Conservation (phyloP, 2,797 vertebrate genomes). For the Prionace glauca region DNA sequence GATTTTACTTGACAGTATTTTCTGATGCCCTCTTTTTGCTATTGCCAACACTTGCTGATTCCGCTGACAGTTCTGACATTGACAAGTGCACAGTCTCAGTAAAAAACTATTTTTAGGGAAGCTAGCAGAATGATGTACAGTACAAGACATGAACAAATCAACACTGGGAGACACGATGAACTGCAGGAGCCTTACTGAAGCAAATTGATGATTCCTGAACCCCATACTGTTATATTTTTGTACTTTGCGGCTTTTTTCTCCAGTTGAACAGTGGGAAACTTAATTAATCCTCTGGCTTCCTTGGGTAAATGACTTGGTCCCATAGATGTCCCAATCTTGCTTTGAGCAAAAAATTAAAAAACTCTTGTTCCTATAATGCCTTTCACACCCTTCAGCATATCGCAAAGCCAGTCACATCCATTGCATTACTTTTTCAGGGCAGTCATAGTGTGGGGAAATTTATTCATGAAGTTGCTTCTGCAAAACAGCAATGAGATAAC, state of each 20-base stretch:
- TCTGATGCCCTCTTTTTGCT: not conserved
- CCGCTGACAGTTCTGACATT: not conserved
- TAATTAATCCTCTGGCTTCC: not conserved
- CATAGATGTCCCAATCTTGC: not conserved
- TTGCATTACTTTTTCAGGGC: no score
- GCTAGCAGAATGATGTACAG: not conserved
- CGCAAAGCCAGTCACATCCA: no score
- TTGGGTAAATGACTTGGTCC: not conserved
- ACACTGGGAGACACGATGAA: not conserved
- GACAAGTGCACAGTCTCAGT: not conserved
- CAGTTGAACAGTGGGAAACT: not conserved
- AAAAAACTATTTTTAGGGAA: not conserved
- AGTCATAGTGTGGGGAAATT: no score
- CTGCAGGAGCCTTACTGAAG: not conserved
- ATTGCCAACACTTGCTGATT: not conserved
- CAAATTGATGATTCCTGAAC: not conserved
- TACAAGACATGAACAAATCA: not conserved
- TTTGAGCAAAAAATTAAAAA: no score
- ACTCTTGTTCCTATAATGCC: no score
- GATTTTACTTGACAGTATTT: not conserved
- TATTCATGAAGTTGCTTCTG: no score
- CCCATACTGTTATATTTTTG: not conserved
- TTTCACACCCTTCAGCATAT: no score
- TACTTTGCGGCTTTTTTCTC: not conserved
- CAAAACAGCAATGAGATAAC: no score